These are phyloP conservation scores for Bostrychus sinensis DNA, from an alignment of 2,113 vertebrate species.

Conservation along the genomic window DNA sequence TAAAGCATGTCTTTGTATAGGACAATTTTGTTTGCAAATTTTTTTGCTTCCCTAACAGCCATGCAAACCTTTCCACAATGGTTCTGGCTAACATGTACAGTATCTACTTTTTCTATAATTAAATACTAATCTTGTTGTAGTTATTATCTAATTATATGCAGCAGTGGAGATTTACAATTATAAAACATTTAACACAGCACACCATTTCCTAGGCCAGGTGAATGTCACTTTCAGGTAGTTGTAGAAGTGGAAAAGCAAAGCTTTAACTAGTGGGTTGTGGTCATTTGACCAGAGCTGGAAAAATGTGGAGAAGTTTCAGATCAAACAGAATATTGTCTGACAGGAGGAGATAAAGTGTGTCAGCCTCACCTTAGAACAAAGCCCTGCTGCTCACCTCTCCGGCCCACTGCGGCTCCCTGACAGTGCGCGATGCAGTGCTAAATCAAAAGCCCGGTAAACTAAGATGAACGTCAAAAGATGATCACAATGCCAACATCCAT, in stretches of 20 bases:
- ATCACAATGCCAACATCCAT: constrained; percentile 42
- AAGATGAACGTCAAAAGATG: constrained; percentile 54
- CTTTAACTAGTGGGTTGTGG: constrained; percentile 48
- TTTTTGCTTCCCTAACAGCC: too few species aligned
- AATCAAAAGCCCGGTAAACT: constrained; percentile 68
- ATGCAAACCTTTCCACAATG: too few species aligned
- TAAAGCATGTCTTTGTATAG: too few species aligned
- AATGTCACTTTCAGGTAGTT: constrained; percentile 29
- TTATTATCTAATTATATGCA: neutral
- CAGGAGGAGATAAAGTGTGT: constrained; percentile 77
- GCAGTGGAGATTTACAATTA: neutral
- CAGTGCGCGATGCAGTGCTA: constrained; percentile 50
- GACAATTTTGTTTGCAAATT: too few species aligned
- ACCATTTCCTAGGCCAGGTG: neutral
- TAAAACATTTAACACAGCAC: neutral
- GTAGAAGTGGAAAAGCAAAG: constrained; percentile 27
- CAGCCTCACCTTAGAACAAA: constrained; percentile 72
- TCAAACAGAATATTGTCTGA: constrained; percentile 77
- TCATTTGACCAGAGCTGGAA: constrained; percentile 70
- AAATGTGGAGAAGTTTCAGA: constrained; percentile 63
- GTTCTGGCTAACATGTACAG: too few species aligned
- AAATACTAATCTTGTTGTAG: too few species aligned
- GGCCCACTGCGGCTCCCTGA: constrained; percentile 70
- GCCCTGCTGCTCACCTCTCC: constrained; percentile 68
- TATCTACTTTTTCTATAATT: too few species aligned